Evolutionary conservation across 1,140 invertebrate genomes (phyloP).

Genomic region (Conopomorpha cramerella): DNA sequence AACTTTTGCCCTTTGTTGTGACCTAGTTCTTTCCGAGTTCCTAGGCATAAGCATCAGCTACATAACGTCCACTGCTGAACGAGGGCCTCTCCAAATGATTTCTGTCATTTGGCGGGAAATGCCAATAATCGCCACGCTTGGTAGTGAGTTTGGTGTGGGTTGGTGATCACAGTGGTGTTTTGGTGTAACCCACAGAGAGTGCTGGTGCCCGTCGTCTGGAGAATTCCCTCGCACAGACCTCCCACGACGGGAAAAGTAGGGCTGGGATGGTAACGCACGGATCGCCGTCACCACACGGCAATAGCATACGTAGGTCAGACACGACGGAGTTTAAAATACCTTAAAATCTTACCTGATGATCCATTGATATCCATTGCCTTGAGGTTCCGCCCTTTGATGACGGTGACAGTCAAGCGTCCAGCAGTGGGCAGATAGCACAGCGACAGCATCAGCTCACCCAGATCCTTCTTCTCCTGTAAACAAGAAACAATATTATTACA

Average conservation of each 20-base stretch:
- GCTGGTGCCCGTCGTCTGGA: no score
- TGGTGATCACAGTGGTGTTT: no score
- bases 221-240: no score
- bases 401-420: slow-evolving; percentile 78
- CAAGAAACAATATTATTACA: slow-evolving; percentile 2
- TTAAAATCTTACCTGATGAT: slow-evolving; percentile 38
- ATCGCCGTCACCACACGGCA: no score
- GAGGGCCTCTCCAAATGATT: not conserved
- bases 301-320: not conserved
- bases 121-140: no score
- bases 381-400: slow-evolving; percentile 80
- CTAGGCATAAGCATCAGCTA: not conserved
- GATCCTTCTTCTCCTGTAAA: slow-evolving; percentile 62
- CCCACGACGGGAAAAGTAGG: no score
- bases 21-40: no score
- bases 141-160: no score
- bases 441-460: slow-evolving; percentile 83
- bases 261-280: no score
- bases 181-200: no score
- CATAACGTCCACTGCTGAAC: not conserved
- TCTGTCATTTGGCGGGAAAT: no score
- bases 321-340: not conserved
- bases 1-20: no score
- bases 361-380: slow-evolving; percentile 62
- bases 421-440: slow-evolving; percentile 79